Evolutionary conservation across 2,888 invertebrate species (phyloP), one percentile per base, ranked within the genome.

Genomic region (Petrophora chlorosata): DNA sequence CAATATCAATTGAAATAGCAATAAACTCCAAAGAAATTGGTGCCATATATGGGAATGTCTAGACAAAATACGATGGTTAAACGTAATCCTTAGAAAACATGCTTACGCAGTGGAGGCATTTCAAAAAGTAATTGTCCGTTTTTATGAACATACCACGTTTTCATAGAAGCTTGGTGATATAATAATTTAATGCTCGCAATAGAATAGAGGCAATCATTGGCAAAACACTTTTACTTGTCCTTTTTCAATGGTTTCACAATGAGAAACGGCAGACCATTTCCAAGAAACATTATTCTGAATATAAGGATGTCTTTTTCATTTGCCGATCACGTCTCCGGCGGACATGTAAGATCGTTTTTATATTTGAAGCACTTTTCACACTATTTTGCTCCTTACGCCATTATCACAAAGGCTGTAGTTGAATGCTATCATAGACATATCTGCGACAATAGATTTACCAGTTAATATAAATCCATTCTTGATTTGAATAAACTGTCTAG

Each of bases 151-250:
- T 10, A 1, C 30, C 3, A 40, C 30, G 12, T 46, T 39, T 43
- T 47, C 42, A 57, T 47, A 49, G 49, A 42, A 53, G 19, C 49
- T 55, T 43, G 51, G 57, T 40, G 54, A 54, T 57, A 56, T 57
- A 57, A 53, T 61, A 56, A 53, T 65, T 62, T 33, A 53, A 60
- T 60, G 59, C 53, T 43, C 41, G 42, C 58, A 53, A 60, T 50
- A 46, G 57, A 56, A 60, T 41, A 34, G 36, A 66, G 50, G 61
- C 57, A 67, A 69, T 70, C 60, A 63, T 57, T 53, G 47, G 48
- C 61, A 63, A 69, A 70, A 67, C 63, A 70, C 70, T 70, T 73
- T 70, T 67, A 63, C 65, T 65, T 49, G 40, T 63, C 56, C 55
- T 67, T 66, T 61, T 55, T 52, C 40, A 48, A 41, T 28, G 16